These are phyloP conservation scores for Sesamia inferens DNA, from an alignment of 2,888 invertebrate species.

Conservation along the genomic window DNA sequence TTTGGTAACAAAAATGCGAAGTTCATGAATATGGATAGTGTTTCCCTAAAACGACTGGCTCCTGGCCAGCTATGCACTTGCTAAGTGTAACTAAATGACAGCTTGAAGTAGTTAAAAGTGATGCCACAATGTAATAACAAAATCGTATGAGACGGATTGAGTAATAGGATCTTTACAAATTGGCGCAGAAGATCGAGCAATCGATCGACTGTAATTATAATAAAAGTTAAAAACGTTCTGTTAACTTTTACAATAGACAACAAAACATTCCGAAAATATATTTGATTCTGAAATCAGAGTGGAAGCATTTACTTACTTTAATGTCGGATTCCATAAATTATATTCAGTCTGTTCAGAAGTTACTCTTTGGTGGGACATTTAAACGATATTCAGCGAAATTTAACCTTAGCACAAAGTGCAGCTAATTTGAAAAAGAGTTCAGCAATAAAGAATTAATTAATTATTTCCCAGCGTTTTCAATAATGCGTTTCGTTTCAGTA, in stretches of 20 bases:
- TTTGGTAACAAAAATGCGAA: background rate
- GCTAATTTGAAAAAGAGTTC: slow-evolving; percentile 18
- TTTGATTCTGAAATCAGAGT: slow-evolving; percentile 18
- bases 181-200: background rate
- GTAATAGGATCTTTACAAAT: background rate
- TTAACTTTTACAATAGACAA: slow-evolving; percentile 14
- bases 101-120: slow-evolving; percentile 1
- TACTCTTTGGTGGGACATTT: slow-evolving; percentile 24
- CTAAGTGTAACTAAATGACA: background rate
- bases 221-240: background rate
- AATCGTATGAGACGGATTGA: background rate
- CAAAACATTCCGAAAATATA: slow-evolving; percentile 33
- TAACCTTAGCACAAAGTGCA: slow-evolving; percentile 13
- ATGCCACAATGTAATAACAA: background rate
- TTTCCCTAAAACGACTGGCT: slow-evolving; percentile 35
- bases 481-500: background rate
- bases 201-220: background rate
- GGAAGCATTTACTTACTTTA: slow-evolving; percentile 35
- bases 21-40: slow-evolving; percentile 37
- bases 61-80: slow-evolving; percentile 18
- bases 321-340: slow-evolving; percentile 43
- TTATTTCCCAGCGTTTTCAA: slow-evolving; percentile 10
- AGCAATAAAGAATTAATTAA: slow-evolving; percentile 36
- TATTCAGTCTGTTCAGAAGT: slow-evolving; percentile 30
- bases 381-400: slow-evolving; percentile 18